Conservation (phyloP, 1,140 invertebrate genomes). For the Halyomorpha halys region DNA sequence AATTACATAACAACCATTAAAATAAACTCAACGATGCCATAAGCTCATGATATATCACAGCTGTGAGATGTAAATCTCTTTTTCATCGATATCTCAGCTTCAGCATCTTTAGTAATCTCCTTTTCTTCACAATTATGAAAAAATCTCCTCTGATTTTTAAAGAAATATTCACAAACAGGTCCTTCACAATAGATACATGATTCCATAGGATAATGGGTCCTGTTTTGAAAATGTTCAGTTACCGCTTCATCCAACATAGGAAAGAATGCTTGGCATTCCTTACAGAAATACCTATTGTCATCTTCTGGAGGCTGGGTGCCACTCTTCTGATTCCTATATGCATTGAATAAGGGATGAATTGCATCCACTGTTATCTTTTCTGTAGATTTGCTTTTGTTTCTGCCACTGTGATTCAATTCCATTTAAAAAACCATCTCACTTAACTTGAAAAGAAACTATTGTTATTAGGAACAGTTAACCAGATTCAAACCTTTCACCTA, state of each 20-base stretch:
- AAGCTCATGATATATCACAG: too few species aligned
- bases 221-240: conserved; percentile 20
- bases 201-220: conserved; percentile 18
- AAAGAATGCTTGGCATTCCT: conserved; percentile 19
- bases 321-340: conserved; percentile 6
- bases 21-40: too few species aligned
- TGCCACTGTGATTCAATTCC: not conserved
- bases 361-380: conserved; percentile 18
- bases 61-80: too few species aligned
- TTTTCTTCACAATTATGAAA: conserved; percentile 23
- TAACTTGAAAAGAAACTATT: too few species aligned
- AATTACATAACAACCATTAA: too few species aligned
- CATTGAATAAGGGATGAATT: conserved; percentile 21
- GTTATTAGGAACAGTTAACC: too few species aligned
- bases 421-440: not conserved
- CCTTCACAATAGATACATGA: conserved; percentile 25
- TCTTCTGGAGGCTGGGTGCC: conserved; percentile 3
- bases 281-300: conserved; percentile 20
- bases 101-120: too few species aligned
- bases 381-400: not conserved
- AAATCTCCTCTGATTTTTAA: conserved; percentile 1
- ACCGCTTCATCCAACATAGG: conserved; percentile 1
- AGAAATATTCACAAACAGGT: conserved; percentile 25
- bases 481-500: too few species aligned
- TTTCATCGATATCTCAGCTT: too few species aligned